Conservation (phyloP, 2,888 invertebrate genomes). For the Dryobotodes eremita region DNA sequence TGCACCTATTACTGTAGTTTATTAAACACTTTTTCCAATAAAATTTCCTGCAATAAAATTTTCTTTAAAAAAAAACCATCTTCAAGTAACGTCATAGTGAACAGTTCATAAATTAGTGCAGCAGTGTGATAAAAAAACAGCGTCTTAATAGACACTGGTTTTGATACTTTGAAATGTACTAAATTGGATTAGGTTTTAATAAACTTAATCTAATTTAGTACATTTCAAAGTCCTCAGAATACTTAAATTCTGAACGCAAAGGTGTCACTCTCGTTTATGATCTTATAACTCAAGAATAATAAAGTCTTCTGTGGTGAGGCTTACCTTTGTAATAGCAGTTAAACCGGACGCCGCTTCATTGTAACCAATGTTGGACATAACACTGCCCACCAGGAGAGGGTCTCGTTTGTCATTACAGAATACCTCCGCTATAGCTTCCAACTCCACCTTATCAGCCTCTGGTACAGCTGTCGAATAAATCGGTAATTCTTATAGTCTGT, state of each 20-base stretch:
- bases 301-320: not conserved
- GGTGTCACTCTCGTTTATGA: not conserved
- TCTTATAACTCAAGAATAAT: not conserved
- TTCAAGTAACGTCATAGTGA: not conserved
- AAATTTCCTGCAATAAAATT: no score
- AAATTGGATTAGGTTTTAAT: no score
- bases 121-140: not conserved
- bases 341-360: constrained; percentile 83
- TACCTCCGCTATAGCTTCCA: constrained; percentile 90
- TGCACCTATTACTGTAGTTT: not conserved
- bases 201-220: not conserved
- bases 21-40: not conserved
- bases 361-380: constrained; percentile 83
- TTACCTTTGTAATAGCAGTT: constrained; percentile 90
- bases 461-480: constrained; percentile 78
- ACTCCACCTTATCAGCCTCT: constrained; percentile 92
- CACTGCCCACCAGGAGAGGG: constrained; percentile 90
- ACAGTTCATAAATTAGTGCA: not conserved
- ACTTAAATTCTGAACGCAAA: not conserved
- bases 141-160: not conserved
- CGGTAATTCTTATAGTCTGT: not conserved
- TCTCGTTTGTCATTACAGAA: constrained; percentile 88
- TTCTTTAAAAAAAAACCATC: not conserved
- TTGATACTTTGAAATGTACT: no score
- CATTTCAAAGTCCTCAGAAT: not conserved